Conservation (phyloP, 92 coral and sea anemone genomes). For the Epizoanthus stellaris region DNA sequence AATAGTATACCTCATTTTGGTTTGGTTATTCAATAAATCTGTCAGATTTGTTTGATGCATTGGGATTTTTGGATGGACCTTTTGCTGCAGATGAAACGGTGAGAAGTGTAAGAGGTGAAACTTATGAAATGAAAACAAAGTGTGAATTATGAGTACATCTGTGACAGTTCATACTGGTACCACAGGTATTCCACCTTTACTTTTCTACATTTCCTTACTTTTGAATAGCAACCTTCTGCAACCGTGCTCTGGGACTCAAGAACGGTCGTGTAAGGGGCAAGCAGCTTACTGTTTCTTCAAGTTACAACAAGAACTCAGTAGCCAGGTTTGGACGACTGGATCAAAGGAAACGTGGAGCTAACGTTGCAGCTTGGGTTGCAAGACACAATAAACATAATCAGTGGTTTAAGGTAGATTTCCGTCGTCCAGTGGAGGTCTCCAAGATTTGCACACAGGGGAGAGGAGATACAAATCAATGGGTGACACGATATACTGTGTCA, state of each 20-base stretch:
- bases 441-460: constrained; percentile 83
- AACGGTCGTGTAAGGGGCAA: constrained; percentile 57
- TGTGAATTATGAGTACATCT: not conserved
- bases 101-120: no score
- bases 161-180: no score
- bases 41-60: no score
- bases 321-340: constrained; percentile 66
- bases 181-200: no score
- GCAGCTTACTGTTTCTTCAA: constrained; percentile 70
- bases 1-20: no score
- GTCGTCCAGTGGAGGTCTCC: constrained; percentile 62
- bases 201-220: no score
- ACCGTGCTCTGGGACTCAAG: constrained; percentile 74
- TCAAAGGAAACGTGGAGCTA: constrained; percentile 6
- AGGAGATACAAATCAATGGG: constrained; percentile 76
- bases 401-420: constrained; percentile 84
- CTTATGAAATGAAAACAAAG: no score
- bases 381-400: constrained; percentile 72
- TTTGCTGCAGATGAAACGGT: no score
- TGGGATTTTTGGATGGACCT: no score
- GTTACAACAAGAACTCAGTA: constrained; percentile 61
- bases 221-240: constrained; percentile 74
- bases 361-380: constrained; percentile 31
- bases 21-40: no score
- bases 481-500: constrained; percentile 55